Base-by-base conservation (phyloP, 2,797 vertebrate genomes). In the Phoebastria nigripes region DNA sequence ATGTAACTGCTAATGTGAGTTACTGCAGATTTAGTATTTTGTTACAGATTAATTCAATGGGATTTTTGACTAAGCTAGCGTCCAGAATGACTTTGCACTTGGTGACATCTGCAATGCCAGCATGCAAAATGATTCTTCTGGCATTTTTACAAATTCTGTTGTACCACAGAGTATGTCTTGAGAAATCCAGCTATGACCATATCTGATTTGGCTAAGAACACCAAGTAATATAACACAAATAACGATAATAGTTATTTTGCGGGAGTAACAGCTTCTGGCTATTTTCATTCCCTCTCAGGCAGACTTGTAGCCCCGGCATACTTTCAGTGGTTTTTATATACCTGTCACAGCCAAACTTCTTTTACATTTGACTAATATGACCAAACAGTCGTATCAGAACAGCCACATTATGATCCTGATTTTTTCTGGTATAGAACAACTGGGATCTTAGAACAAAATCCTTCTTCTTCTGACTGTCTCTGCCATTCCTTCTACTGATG, bases 61-160 rank as follows among this genome's bases (percentile, higher is more conserved):
- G 84, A 87, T 91, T 96, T 96, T 89, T 87, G 67, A 92, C 90
- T 87, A 85, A 92, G 59, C 80, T 92, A 71, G 79, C 3, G 0
- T 87, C 90, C 92, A 96, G 91, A 96, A 95, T 96, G 96, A 96
- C 95, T 96, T 92, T 95, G 93, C 93, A 93, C 90, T 95, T 37
- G 72, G 93, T 92, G 95, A 93, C 96, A 96, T 94, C 90, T 95
- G 92, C 8, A n/a, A 91, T 96, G 87, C 90, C 92, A 94, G 94
- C 93, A 96, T 93, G 90, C 92, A 92, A 90, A 95, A 96, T 96
- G 28, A 89, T 95, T 92, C 92, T 93, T 74, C 87, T 97, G 96
- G 96, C 94, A 72, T 74, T 92, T 85, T 91, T 92, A 95, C 94
- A 96, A 89, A 84, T 69, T 74, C 52, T 54, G 4, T 92, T 82